phyloP scores from a whole-genome alignment of 2,113 vertebrate species.

The Murina feae region DNA sequence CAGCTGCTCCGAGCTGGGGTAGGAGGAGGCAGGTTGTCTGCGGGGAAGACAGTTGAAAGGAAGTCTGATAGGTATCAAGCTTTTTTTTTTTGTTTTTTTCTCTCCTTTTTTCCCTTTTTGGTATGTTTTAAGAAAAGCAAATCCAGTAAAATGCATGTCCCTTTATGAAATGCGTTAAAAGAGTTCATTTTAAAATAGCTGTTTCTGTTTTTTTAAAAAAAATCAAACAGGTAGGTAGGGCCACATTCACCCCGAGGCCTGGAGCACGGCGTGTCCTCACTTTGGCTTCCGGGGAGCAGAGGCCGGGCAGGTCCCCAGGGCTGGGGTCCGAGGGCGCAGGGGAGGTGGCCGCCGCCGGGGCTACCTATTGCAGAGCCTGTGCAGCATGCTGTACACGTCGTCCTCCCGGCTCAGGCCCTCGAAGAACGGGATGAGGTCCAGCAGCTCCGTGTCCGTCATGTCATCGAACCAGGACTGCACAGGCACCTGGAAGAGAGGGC shows the following conservation, averaged over 20 bases:
- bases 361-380: constrained; percentile 95
- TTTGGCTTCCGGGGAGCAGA: not conserved
- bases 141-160: constrained; percentile 81
- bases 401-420: constrained; percentile 95
- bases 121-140: constrained; percentile 86
- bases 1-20: constrained; percentile 83
- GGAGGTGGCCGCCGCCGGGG: constrained; percentile 68
- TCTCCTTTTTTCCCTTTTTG: constrained; percentile 81
- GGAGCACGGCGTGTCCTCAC: not conserved
- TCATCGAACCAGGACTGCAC: constrained; percentile 99
- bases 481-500: constrained; percentile 86
- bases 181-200: constrained; percentile 85
- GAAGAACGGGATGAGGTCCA: constrained; percentile 97
- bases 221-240: constrained; percentile 60
- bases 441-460: constrained; percentile 96
- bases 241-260: constrained; percentile 17
- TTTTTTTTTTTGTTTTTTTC: constrained; percentile 73
- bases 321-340: not conserved
- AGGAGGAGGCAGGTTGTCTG: constrained; percentile 77
- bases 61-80: constrained; percentile 84
- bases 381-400: constrained; percentile 92
- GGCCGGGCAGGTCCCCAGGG: not conserved
- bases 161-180: constrained; percentile 86
- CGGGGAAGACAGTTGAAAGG: constrained; percentile 79
- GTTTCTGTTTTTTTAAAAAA: constrained; percentile 73